Evolutionary conservation across 2,113 vertebrate species (phyloP).

Genomic region (Bagarius yarrelli): DNA sequence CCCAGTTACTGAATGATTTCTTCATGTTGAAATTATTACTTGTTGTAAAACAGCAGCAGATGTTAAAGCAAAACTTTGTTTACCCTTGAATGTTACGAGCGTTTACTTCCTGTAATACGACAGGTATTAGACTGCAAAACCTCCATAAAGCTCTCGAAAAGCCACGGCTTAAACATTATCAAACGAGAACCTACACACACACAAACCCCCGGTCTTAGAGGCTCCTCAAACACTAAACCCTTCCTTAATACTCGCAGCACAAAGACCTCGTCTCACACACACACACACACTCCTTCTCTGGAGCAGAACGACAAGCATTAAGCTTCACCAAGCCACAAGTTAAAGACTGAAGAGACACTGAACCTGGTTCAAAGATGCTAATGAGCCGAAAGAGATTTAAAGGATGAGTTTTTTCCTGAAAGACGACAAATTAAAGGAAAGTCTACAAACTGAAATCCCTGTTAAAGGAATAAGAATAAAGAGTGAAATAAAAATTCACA

Average conservation of each 20-base stretch:
- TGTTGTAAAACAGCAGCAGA: too few relatives aligned
- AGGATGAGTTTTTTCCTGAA: conserved; percentile 7
- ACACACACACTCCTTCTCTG: neutral
- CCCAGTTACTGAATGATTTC: too few relatives aligned
- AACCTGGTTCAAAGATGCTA: conserved; percentile 20
- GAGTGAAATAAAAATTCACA: neutral
- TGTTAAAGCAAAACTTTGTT: neutral
- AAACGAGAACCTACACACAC: neutral
- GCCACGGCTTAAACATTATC: neutral
- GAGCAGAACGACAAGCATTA: neutral
- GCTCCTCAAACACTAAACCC: neutral
- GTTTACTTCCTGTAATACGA: neutral
- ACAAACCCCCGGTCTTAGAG: neutral
- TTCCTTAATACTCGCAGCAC: neutral
- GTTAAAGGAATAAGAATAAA: neutral
- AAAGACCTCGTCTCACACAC: neutral
- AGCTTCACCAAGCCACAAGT: neutral
- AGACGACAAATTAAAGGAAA: neutral
- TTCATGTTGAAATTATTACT: too few relatives aligned
- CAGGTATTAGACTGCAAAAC: conserved; percentile 10
- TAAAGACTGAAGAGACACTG: too few relatives aligned
- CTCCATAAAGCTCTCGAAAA: conserved; percentile 24
- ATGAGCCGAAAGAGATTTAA: conserved; percentile 29
- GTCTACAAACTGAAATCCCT: neutral
- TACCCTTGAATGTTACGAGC: neutral